Base-by-base conservation (phyloP, 2,797 vertebrate genomes). In the Aselliscus stoliczkanus region DNA sequence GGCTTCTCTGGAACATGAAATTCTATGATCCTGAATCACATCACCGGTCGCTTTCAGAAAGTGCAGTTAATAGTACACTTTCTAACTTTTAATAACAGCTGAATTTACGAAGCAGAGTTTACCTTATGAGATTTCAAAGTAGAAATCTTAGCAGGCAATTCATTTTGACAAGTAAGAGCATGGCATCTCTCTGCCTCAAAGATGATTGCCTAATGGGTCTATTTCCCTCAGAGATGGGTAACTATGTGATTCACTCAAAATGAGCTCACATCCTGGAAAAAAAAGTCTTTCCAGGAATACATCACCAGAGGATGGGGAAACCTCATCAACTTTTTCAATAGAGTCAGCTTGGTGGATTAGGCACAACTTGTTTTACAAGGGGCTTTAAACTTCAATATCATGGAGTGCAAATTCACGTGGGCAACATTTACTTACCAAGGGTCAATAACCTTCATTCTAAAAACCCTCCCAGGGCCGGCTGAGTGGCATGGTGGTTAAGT, bases 391-490 rank as follows among this genome's bases (percentile, higher is more conserved):
- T 86, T 94, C 87, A 77, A 11, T 69, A 73, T 85, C 90, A 65
- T 62, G 62, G 82, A 81, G 79, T 91, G 80, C 92, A 72, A 93
- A 96, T 92, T 96, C 86, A 85, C 70, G 77, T 62, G 34, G 80
- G 87, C 18, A 87, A 9, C 70, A 52, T 89, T 93, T 90, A 77
- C 70, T 96, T 93, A 81, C 76, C 44, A 42, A 72, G 58, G 54
- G 96, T 97, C 97, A 95, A 96, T 97, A 96, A 83, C 70, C 67
- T 93, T 91, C 93, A 79, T 96, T 94, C 39, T 95, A 56, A 95
- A 96, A 97, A 64, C 56, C n/a, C n/a, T n/a, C n/a, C n/a, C n/a
- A n/a, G n/a, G n/a, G n/a, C n/a, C n/a, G n/a, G n/a, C n/a, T n/a
- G n/a, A n/a, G n/a, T n/a, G n/a, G n/a, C n/a, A n/a, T n/a, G n/a